A percentile compares a stretch with the other conserved stretches of the same genome.
Evolutionary conservation across 2,797 vertebrate genomes (phyloP).

Genomic region (Podargus strigoides): DNA sequence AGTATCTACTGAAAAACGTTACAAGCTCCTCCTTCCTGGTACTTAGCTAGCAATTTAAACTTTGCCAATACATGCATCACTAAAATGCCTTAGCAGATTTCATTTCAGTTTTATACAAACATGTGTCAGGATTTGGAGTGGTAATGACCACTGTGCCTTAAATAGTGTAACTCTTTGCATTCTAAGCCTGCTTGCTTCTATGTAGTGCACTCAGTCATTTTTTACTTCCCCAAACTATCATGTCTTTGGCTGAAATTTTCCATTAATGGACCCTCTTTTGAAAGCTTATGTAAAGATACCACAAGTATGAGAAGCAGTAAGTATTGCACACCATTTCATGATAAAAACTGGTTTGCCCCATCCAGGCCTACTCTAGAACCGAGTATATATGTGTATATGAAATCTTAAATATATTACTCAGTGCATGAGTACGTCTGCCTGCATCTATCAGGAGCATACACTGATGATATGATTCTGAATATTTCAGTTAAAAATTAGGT

Average conservation of each 20-base stretch:
- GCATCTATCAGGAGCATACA: not conserved
- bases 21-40: not conserved
- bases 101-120: constrained; percentile 52
- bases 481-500: not conserved
- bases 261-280: not conserved
- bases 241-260: not conserved
- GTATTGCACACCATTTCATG: not conserved
- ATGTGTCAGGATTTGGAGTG: constrained; percentile 25
- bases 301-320: not conserved
- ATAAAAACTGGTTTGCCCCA: not conserved
- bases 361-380: not conserved
- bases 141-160: constrained; percentile 31
- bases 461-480: not conserved
- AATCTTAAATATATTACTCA: not conserved
- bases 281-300: not conserved
- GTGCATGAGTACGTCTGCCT: accelerated
- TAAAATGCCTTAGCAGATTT: constrained; percentile 43
- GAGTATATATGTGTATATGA: not conserved
- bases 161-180: constrained; percentile 41
- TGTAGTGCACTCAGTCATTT: accelerated
- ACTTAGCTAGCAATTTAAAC: not conserved
- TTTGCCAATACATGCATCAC: constrained; percentile 33
- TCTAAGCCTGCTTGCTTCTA: not conserved
- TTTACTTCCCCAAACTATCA: not conserved
- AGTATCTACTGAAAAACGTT: not conserved